Evolutionary conservation across 1,140 invertebrate genomes (phyloP).

Genomic region (Drosophila punjabiensis): DNA sequence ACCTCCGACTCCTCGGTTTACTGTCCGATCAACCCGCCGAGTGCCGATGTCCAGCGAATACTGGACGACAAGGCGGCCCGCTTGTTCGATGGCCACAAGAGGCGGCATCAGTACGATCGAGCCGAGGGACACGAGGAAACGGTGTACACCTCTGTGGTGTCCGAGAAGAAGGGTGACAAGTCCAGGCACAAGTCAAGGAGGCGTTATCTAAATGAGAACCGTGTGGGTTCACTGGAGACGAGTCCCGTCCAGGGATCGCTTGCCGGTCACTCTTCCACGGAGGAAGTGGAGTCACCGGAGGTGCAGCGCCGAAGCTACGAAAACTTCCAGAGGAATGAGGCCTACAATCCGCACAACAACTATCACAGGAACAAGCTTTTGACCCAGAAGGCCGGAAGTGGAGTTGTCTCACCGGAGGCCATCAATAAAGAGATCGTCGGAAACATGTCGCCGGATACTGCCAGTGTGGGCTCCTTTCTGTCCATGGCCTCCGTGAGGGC

Average conservation of each 20-base stretch:
- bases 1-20: constrained; percentile 85
- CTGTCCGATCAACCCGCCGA: constrained; percentile 81
- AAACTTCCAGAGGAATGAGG: constrained; percentile 77
- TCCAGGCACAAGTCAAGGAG: constrained; percentile 69
- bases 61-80: constrained; percentile 77
- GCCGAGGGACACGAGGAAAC: constrained; percentile 78
- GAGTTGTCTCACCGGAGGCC: constrained; percentile 63
- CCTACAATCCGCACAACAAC: constrained; percentile 82
- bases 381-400: constrained; percentile 57
- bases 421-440: constrained; percentile 80
- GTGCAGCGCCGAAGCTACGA: constrained; percentile 60
- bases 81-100: constrained; percentile 73
- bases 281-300: constrained; percentile 72
- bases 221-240: constrained; percentile 81
- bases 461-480: constrained; percentile 86
- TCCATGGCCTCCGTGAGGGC: constrained; percentile 93
- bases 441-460: constrained; percentile 73
- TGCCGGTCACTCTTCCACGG: constrained; percentile 63
- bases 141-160: constrained; percentile 77
- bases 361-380: constrained; percentile 84
- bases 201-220: constrained; percentile 80
- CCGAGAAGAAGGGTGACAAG: constrained; percentile 78
- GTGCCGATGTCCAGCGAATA: constrained; percentile 79
- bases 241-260: constrained; percentile 68
- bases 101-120: constrained; percentile 72